These are phyloP conservation scores for Philereme vetulata DNA, from an alignment of 2,888 invertebrate genomes.

Conservation along the genomic window DNA sequence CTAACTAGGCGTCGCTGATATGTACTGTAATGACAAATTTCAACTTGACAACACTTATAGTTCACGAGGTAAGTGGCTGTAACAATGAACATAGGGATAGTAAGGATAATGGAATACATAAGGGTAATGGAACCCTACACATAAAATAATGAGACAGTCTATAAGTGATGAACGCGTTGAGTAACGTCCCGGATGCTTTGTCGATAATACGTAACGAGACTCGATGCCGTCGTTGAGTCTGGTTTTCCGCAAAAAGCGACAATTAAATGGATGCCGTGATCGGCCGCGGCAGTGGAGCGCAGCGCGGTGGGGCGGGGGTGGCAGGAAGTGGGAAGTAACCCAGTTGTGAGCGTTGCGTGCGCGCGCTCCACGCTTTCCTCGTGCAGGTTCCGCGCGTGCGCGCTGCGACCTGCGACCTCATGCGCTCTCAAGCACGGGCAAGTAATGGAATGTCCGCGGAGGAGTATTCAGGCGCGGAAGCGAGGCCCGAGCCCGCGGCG, in stretches of 20 bases:
- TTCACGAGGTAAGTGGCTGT: too few species aligned
- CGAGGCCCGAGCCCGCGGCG: background rate
- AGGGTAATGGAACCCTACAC: too few species aligned
- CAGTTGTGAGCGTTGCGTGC: slow-evolving; percentile 64
- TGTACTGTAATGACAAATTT: too few species aligned
- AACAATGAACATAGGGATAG: too few species aligned
- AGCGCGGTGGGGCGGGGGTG: slow-evolving; percentile 30
- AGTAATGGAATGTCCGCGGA: slow-evolving; percentile 11
- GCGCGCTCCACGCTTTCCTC: slow-evolving; percentile 59
- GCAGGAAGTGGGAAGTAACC: slow-evolving; percentile 77
- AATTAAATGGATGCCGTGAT: slow-evolving; percentile 44
- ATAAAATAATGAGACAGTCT: too few species aligned
- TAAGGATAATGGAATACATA: too few species aligned
- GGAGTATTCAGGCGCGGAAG: slow-evolving; percentile 12
- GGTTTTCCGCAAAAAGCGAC: slow-evolving; percentile 2
- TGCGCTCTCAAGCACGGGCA: background rate
- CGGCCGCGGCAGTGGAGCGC: slow-evolving; percentile 23
- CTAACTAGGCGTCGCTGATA: too few species aligned
- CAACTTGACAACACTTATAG: too few species aligned
- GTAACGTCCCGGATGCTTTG: too few species aligned
- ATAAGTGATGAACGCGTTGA: too few species aligned
- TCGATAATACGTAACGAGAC: too few species aligned
- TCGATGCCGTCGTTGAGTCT: too few species aligned
- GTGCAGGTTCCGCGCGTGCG: slow-evolving; percentile 53
- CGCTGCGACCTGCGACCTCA: slow-evolving; percentile 20